Conservation (phyloP, 2,113 vertebrate genomes). For the Ancistrus triradiatus region DNA sequence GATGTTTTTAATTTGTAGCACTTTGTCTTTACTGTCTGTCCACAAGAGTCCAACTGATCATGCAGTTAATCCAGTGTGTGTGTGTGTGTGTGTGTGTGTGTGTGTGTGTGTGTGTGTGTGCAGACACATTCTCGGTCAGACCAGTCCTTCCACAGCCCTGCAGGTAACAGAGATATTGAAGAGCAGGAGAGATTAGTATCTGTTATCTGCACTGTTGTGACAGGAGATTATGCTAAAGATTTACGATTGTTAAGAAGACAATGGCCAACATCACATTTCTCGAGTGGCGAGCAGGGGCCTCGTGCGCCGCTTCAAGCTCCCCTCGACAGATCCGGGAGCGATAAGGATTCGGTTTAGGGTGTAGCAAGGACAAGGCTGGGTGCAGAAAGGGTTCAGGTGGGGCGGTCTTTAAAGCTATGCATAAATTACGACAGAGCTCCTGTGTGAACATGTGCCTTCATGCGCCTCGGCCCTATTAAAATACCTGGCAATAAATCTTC, state of each 20-base stretch:
- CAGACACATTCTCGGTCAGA: conserved; percentile 56
- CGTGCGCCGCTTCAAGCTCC: conserved; percentile 52
- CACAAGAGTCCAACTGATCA: too few relatives aligned
- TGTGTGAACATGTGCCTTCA: conserved; percentile 33
- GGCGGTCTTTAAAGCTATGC: conserved; percentile 23
- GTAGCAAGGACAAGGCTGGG: conserved; percentile 18
- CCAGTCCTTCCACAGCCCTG: conserved; percentile 61
- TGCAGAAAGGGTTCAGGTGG: conserved; percentile 15
- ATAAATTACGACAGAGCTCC: conserved; percentile 12
- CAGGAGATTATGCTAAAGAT: conserved; percentile 76
- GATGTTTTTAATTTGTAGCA: too few relatives aligned
- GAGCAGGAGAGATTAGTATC: conserved; percentile 70
- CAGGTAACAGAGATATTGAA: conserved; percentile 53
- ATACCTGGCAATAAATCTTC: conserved; percentile 37
- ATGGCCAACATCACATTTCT: conserved; percentile 57
- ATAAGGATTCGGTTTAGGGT: conserved; percentile 42
- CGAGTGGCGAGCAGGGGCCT: conserved; percentile 56
- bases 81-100: conserved; percentile 41
- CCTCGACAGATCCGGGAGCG: conserved; percentile 51
- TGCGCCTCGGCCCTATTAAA: conserved; percentile 31
- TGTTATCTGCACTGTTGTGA: conserved; percentile 75
- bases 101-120: conserved; percentile 33
- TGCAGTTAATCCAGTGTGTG: conserved; percentile 15
- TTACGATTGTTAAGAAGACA: conserved; percentile 75
- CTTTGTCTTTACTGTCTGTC: too few relatives aligned